These are phyloP conservation scores for Tenthredo scrophulariae DNA, from an alignment of 2,888 invertebrate genomes.

Conservation along the genomic window DNA sequence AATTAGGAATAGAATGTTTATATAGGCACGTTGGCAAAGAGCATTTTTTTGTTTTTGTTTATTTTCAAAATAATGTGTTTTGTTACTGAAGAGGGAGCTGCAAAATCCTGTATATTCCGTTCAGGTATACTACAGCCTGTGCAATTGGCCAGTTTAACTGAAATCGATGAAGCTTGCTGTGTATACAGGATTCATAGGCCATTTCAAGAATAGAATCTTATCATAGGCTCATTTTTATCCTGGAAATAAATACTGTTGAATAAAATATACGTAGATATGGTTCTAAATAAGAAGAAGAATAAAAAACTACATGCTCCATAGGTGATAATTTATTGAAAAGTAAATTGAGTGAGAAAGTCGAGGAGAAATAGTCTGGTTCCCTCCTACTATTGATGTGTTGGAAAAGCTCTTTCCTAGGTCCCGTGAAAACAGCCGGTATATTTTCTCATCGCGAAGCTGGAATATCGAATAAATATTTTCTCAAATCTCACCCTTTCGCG, in stretches of 20 bases:
- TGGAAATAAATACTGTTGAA: not conserved
- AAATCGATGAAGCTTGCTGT: not conserved
- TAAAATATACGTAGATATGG: not conserved
- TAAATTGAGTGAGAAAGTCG: not conserved
- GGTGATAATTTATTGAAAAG: not conserved
- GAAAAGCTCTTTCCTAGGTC: not conserved
- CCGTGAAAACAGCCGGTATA: constrained; percentile 7
- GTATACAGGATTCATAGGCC: not conserved
- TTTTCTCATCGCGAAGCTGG: not conserved
- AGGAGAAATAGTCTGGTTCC: not conserved
- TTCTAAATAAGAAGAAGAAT: not conserved
- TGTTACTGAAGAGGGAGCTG: not conserved
- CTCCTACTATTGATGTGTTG: not conserved
- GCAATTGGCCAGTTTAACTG: not conserved
- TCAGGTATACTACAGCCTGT: not conserved
- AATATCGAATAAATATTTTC: constrained; percentile 35
- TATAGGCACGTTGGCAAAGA: not conserved
- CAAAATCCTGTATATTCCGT: not conserved
- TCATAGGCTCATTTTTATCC: not conserved
- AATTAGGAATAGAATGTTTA: not conserved
- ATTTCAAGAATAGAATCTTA: not conserved
- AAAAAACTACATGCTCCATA: not conserved
- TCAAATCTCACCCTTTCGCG: not conserved
- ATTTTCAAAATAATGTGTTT: not conserved
- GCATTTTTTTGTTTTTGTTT: not conserved